These are phyloP conservation scores for Sphaerophoria rueppellii DNA, from an alignment of 2,888 invertebrate genomes.

Conservation along the genomic window DNA sequence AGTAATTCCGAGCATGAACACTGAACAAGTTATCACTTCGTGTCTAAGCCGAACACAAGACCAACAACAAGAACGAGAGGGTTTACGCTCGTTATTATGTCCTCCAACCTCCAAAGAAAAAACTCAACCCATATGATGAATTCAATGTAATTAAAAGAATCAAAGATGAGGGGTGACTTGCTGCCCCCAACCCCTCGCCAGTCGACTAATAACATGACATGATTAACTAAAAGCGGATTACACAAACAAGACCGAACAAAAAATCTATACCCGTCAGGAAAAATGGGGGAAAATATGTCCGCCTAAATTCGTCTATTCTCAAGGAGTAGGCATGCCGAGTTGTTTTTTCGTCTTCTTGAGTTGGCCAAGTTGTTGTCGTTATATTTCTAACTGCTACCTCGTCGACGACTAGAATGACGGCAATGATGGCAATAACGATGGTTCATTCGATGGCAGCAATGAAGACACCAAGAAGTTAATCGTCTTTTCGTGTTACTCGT, in stretches of 20 bases:
- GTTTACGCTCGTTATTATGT: constrained; percentile 12
- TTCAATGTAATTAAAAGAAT: constrained; percentile 73
- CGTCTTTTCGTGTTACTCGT: constrained; percentile 59
- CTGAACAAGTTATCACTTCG: constrained; percentile 67
- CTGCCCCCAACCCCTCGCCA: background rate
- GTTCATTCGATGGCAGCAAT: constrained; percentile 55
- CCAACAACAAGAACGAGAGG: constrained; percentile 4
- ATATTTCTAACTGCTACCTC: constrained; percentile 6
- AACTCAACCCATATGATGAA: constrained; percentile 59
- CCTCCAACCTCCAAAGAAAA: constrained; percentile 11
- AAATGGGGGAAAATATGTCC: constrained; percentile 36
- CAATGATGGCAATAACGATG: constrained; percentile 54
- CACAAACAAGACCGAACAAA: constrained; percentile 50
- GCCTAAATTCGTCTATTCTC: constrained; percentile 1
- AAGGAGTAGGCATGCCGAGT: constrained; percentile 57
- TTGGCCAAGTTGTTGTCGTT: background rate
- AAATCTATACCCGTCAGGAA: background rate
- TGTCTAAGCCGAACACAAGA: constrained; percentile 39
- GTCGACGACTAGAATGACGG: background rate
- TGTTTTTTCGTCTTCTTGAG: constrained; percentile 42
- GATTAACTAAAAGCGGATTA: constrained; percentile 74
- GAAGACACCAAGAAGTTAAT: constrained; percentile 67
- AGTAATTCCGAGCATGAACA: constrained; percentile 72
- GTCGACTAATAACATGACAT: constrained; percentile 70
- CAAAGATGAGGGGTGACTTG: constrained; percentile 67